Evolutionary conservation across 35 echinoderm and acorn worm species (phyloP).

Genomic region (Heliocidaris tuberculata): DNA sequence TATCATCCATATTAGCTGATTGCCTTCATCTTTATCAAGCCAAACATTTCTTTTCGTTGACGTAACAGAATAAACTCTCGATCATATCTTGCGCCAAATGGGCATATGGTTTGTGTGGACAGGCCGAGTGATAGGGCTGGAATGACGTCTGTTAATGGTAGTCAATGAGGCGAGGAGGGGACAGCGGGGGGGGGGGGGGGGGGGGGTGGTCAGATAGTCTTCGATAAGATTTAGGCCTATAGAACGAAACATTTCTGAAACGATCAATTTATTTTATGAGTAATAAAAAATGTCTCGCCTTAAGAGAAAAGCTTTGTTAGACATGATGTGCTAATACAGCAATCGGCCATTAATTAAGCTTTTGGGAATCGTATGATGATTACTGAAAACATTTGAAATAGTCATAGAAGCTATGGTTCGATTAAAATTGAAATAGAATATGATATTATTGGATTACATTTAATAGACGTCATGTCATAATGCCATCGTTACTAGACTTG

Average conservation of each 20-base stretch:
- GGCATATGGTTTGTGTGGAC: neutral
- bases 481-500: neutral
- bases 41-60: neutral
- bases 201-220: neutral
- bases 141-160: neutral
- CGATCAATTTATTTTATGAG: no score
- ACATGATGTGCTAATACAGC: no score
- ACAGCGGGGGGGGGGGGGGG: neutral
- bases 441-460: neutral
- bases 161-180: conserved; percentile 6
- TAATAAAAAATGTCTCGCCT: no score
- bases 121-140: neutral
- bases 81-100: neutral
- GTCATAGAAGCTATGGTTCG: no score
- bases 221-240: neutral
- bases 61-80: neutral
- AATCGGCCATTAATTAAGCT: no score
- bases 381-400: no score
- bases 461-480: neutral
- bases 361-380: no score
- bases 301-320: no score
- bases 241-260: neutral
- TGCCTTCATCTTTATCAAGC: neutral
- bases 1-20: conserved; percentile 11
- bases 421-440: neutral